Conservation (phyloP, 2,888 invertebrate genomes). For the Andrena praecox region DNA sequence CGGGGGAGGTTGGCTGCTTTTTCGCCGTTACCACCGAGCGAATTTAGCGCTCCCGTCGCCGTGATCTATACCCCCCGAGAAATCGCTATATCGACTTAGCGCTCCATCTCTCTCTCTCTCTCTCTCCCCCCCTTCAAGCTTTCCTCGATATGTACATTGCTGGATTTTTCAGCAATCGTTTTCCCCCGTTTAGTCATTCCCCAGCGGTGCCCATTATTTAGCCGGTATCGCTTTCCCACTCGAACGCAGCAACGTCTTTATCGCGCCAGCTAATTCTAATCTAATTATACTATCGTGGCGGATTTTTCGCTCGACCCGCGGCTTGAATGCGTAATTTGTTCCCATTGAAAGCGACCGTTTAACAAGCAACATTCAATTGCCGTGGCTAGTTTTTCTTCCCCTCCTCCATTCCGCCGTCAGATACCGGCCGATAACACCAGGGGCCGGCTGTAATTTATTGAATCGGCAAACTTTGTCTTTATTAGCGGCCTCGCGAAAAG, state of each 20-base stretch:
- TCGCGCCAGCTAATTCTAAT: constrained; percentile 43
- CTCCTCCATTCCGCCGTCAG: constrained; percentile 12
- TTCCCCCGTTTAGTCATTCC: neutral
- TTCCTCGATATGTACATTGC: neutral
- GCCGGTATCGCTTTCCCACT: neutral
- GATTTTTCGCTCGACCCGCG: constrained; percentile 39
- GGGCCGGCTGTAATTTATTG: constrained; percentile 50
- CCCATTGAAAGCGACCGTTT: constrained; percentile 34
- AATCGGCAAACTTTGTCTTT: constrained; percentile 51
- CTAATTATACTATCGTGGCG: constrained; percentile 53
- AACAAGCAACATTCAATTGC: constrained; percentile 58
- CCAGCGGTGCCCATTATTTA: neutral
- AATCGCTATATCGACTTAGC: constrained; percentile 60
- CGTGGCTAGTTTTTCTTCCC: constrained; percentile 1
- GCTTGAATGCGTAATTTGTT: constrained; percentile 57
- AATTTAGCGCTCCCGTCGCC: constrained; percentile 55
- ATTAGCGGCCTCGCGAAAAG: constrained; percentile 48
- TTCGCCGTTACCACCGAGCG: constrained; percentile 53
- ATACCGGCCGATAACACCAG: constrained; percentile 38
- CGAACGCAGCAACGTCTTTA: constrained; percentile 37
- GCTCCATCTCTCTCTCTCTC: no score
- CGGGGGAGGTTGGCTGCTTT: constrained; percentile 65
- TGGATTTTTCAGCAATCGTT: neutral
- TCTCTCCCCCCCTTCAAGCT: neutral
- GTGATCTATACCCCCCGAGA: constrained; percentile 53